phyloP scores from a whole-genome alignment of 2,888 invertebrate species.

The Heliconius ethilla region DNA sequence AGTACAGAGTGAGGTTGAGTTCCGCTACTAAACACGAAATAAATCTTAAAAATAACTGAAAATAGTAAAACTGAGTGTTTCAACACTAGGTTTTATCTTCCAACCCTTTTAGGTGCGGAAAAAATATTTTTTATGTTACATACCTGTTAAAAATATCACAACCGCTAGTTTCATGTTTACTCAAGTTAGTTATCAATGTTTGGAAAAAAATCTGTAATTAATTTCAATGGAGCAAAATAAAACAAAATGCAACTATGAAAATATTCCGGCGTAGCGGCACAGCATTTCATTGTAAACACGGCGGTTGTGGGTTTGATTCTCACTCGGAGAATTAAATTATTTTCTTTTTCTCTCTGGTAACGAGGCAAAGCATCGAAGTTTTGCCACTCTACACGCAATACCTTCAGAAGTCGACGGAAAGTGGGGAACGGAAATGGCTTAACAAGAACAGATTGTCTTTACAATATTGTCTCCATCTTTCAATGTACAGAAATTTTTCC shows the following conservation, averaged over 20 bases:
- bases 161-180: conserved; percentile 11
- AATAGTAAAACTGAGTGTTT: no score
- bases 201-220: background rate
- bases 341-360: no score
- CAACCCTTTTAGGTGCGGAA: background rate
- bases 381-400: no score
- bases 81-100: background rate
- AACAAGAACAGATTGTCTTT: no score
- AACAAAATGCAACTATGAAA: background rate
- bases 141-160: conserved; percentile 18
- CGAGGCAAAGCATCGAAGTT: no score
- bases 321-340: background rate
- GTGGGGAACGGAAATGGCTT: no score
- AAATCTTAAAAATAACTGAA: background rate
- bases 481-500: no score
- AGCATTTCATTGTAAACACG: background rate
- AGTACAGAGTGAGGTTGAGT: background rate
- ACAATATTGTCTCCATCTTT: no score
- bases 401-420: no score
- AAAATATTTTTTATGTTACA: background rate
- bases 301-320: background rate
- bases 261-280: background rate
- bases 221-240: conserved; percentile 11
- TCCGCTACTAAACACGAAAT: background rate
- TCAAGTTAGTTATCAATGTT: background rate